Conservation (phyloP, 2,113 vertebrate species). For the Sterrhoptilus dennistouni region DNA sequence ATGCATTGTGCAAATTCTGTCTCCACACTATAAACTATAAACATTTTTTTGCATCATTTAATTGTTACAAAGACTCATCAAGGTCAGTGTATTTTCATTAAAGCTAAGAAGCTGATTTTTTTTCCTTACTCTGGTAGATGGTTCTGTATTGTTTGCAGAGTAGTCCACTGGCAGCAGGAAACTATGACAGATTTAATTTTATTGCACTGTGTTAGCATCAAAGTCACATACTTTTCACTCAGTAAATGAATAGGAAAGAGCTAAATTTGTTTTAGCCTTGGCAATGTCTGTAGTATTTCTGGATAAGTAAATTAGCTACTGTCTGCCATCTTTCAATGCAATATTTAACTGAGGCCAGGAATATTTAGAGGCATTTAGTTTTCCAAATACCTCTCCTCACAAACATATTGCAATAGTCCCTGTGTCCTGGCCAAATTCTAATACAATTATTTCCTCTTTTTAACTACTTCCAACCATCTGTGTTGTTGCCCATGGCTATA, state of each 20-base stretch:
- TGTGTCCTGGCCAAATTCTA: neutral
- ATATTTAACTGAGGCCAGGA: neutral
- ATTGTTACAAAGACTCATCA: neutral
- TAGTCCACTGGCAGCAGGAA: neutral
- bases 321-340: neutral
- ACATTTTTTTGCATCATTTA: neutral
- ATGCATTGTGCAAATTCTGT: neutral
- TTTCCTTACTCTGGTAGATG: neutral
- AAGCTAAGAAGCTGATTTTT: neutral
- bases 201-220: neutral
- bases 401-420: neutral
- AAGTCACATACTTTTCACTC: neutral
- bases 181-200: neutral
- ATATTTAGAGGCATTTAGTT: conserved; percentile 20
- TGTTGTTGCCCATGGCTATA: neutral
- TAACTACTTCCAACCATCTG: neutral
- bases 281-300: neutral
- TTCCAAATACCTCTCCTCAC: neutral
- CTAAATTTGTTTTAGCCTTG: conserved; percentile 3
- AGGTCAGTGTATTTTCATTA: neutral
- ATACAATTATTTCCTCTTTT: neutral
- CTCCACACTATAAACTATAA: neutral
- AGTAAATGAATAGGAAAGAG: neutral
- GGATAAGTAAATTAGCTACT: neutral
- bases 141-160: neutral